Conservation (phyloP, 1,140 invertebrate species). For the Drosophila pseudoobscura region DNA sequence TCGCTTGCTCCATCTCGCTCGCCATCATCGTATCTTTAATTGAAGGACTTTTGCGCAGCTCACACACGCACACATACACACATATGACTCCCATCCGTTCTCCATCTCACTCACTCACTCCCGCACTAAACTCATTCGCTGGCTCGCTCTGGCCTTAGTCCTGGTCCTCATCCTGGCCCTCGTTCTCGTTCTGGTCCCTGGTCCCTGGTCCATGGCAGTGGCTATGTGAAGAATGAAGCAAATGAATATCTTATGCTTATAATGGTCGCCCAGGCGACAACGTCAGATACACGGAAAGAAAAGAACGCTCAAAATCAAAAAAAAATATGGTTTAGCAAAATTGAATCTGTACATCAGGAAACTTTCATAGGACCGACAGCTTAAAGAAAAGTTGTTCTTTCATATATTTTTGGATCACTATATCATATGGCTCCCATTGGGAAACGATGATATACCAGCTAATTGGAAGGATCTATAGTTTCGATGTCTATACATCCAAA, state of each 20-base stretch:
- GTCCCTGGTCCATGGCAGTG: conserved; percentile 61
- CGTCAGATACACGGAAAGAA: conserved; percentile 9
- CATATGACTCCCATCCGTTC: conserved; percentile 30
- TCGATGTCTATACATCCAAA: too few species aligned
- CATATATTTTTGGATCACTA: too few species aligned
- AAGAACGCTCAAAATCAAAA: too few species aligned
- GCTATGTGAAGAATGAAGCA: conserved; percentile 77
- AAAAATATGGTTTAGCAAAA: too few species aligned
- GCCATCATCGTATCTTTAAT: conserved; percentile 74
- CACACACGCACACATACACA: conserved; percentile 39
- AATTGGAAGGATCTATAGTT: too few species aligned
- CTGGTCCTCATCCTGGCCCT: background rate
- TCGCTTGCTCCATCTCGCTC: conserved; percentile 59
- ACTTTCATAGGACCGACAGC: background rate
- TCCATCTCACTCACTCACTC: conserved; percentile 16
- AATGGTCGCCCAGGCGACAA: conserved; percentile 72
- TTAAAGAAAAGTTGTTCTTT: too few species aligned
- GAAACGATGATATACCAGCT: too few species aligned
- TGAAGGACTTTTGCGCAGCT: conserved; percentile 80
- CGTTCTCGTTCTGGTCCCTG: too few species aligned
- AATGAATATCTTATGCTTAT: conserved; percentile 80
- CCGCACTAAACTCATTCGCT: conserved; percentile 36
- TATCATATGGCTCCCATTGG: too few species aligned
- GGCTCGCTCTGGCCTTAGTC: conserved; percentile 48
- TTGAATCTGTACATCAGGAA: too few species aligned